phyloP scores from a whole-genome alignment of 2,797 vertebrate species.

The Lemur catta region DNA sequence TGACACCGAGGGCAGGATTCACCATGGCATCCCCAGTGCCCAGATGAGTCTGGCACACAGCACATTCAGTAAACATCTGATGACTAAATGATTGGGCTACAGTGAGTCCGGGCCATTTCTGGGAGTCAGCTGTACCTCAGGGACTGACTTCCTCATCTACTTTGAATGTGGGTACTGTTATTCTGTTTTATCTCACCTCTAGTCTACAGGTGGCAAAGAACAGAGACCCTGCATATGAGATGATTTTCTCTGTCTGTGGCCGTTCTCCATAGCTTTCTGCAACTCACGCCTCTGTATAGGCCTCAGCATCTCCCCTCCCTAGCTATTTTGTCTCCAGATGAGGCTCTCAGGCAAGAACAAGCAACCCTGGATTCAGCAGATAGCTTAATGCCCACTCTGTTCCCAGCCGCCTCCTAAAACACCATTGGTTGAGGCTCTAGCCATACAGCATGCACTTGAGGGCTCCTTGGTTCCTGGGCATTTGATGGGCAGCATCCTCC shows the following conservation, averaged over 20 bases:
- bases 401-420: background rate
- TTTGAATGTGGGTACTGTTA: background rate
- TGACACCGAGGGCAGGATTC: background rate
- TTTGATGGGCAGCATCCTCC: background rate
- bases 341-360: slow-evolving; percentile 24
- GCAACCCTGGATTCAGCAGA: background rate
- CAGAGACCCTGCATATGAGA: background rate
- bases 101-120: background rate
- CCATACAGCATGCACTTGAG: background rate
- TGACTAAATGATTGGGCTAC: background rate
- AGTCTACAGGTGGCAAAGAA: background rate
- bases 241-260: background rate
- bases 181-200: background rate
- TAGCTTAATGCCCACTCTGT: background rate
- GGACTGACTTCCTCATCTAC: background rate
- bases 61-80: slow-evolving; percentile 10
- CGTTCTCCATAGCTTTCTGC: background rate
- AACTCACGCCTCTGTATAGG: background rate
- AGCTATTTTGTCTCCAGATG: background rate
- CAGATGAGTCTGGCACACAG: background rate
- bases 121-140: background rate
- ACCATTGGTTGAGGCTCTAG: background rate
- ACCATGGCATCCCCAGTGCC: background rate
- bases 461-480: background rate
- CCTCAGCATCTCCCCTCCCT: background rate